Conservation (phyloP, 2,797 vertebrate species). For the Hyperoplus lanceolatus region DNA sequence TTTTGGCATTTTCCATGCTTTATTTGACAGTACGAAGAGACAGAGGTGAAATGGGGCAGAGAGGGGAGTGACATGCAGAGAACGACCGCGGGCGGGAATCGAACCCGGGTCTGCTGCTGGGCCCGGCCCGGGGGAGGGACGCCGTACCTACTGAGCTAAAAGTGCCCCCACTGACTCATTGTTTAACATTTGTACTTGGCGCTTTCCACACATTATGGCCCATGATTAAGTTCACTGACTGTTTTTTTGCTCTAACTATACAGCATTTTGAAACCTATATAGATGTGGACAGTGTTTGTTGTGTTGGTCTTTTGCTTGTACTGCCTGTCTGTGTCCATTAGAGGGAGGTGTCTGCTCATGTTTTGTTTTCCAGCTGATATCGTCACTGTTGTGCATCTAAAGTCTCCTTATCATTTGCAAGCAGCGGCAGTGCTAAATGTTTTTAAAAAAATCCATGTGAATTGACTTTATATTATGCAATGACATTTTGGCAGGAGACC, state of each 20-base stretch:
- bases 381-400: neutral
- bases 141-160: too few relatives aligned
- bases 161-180: neutral
- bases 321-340: conserved; percentile 55
- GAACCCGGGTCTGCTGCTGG: too few relatives aligned
- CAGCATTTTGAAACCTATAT: too few relatives aligned
- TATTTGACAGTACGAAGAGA: too few relatives aligned
- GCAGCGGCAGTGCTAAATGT: neutral
- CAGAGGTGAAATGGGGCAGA: too few relatives aligned
- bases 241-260: neutral
- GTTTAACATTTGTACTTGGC: neutral
- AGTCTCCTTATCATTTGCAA: neutral
- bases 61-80: too few relatives aligned
- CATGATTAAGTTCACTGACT: neutral
- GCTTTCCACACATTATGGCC: neutral
- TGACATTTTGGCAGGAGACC: neutral
- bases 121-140: too few relatives aligned
- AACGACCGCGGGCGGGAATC: too few relatives aligned
- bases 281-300: neutral
- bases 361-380: conserved; percentile 1
- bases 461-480: neutral
- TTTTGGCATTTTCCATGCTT: too few relatives aligned
- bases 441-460: neutral
- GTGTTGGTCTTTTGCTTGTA: conserved; percentile 14
- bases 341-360: conserved; percentile 65